phyloP scores from a whole-genome alignment of 2,797 vertebrate genomes.

The Agapornis canus region DNA sequence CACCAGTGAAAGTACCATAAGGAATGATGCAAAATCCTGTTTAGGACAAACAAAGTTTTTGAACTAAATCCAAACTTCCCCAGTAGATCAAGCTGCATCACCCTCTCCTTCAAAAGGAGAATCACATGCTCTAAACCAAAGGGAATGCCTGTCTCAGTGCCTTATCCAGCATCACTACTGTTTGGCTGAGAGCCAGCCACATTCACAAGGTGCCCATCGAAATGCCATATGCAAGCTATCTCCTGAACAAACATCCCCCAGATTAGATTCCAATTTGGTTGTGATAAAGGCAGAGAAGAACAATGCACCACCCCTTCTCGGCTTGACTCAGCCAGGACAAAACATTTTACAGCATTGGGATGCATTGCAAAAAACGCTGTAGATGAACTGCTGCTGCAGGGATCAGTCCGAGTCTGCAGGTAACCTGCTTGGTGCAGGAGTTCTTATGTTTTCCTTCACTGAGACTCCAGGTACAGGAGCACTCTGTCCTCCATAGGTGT shows the following conservation, averaged over 20 bases:
- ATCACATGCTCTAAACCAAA: neutral
- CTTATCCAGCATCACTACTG: neutral
- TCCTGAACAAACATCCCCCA: conserved; percentile 11
- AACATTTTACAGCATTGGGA: neutral
- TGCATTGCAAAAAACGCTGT: neutral
- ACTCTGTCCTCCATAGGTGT: neutral
- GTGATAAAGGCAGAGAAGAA: neutral
- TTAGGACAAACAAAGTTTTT: conserved; percentile 44
- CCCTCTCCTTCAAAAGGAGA: neutral
- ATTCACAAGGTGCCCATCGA: neutral
- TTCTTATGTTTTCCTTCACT: neutral
- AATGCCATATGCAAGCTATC: neutral
- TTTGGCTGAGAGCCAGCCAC: neutral
- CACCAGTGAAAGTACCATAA: neutral
- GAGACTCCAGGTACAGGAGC: neutral
- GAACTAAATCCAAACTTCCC: conserved; percentile 39
- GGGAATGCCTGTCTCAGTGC: neutral
- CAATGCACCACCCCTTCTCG: neutral
- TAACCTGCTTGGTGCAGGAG: neutral
- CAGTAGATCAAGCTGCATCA: neutral
- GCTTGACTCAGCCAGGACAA: neutral
- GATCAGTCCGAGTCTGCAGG: neutral
- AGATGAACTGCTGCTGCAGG: neutral
- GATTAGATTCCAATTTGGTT: neutral
- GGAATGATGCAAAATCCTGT: conserved; percentile 18